phyloP scores from a whole-genome alignment of 2,797 vertebrate species.

The Halcyon chelicuti region DNA sequence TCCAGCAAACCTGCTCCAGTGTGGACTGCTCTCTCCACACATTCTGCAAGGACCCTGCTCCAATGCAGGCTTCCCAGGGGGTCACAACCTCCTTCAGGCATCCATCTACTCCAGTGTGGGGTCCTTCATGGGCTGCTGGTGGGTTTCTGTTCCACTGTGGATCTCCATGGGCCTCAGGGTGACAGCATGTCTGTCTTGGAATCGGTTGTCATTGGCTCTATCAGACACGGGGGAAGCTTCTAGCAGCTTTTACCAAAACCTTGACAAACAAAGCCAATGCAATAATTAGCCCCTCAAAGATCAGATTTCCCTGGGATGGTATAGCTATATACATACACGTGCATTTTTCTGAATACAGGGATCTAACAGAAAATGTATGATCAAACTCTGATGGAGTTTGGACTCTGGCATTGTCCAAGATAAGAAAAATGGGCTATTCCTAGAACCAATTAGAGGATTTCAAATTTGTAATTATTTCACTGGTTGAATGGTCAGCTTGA shows the following conservation, averaged over 20 bases:
- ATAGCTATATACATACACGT: accelerated
- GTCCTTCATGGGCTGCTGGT: background rate
- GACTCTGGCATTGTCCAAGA: background rate
- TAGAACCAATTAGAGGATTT: background rate
- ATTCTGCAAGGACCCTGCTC: background rate
- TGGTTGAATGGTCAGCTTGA: background rate
- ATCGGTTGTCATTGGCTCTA: background rate
- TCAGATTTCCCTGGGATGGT: background rate
- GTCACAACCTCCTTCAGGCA: background rate
- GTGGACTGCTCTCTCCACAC: background rate
- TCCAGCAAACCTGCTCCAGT: background rate
- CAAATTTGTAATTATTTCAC: background rate
- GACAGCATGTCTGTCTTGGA: background rate
- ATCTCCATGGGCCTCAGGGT: background rate
- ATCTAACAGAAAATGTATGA: accelerated
- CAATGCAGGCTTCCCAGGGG: background rate
- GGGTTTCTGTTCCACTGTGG: background rate
- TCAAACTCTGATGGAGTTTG: background rate
- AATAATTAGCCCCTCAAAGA: accelerated
- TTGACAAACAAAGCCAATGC: background rate
- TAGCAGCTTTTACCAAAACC: background rate
- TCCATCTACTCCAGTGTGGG: background rate
- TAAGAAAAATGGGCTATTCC: background rate
- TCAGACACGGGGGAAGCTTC: background rate
- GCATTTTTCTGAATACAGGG: background rate